phyloP scores from a whole-genome alignment of 2,888 invertebrate genomes.

The Hyalella azteca region DNA sequence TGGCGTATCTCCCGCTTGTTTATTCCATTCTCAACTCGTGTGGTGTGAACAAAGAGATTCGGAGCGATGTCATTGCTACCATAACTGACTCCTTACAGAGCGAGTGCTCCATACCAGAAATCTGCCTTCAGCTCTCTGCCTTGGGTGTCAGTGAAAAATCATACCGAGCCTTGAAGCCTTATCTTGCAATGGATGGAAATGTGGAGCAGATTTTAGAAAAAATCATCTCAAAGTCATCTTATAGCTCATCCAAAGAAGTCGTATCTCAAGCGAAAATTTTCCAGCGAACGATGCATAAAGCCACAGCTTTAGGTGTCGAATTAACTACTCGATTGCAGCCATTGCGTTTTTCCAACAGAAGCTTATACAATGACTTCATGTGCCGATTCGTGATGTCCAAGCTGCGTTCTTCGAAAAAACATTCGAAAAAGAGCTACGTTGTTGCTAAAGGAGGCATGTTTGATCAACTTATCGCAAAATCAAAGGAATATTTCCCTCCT shows the following conservation, averaged over 20 bases:
- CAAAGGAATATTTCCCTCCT: not conserved
- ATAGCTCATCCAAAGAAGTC: not conserved
- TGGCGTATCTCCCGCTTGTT: not conserved
- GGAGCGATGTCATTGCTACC: not conserved
- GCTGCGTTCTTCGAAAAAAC: not conserved
- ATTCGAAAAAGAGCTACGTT: not conserved
- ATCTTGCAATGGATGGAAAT: not conserved
- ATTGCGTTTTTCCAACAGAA: not conserved
- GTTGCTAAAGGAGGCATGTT: conserved; percentile 28
- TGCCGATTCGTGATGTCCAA: not conserved
- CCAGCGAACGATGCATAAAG: conserved; percentile 14
- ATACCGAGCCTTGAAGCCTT: not conserved
- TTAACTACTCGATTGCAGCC: conserved; percentile 17
- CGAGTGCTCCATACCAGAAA: not conserved
- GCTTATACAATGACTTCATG: conserved; percentile 33
- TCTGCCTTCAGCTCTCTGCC: not conserved
- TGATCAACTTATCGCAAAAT: not conserved
- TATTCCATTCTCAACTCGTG: not conserved
- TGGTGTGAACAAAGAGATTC: not conserved
- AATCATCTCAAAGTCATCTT: not conserved
- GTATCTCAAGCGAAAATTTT: not conserved
- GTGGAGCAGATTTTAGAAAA: not conserved
- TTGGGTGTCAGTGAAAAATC: not conserved
- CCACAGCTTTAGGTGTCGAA: not conserved
- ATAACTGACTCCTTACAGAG: not conserved